Base-by-base conservation (phyloP, 2,888 invertebrate species). In the Idaea dimidiata region DNA sequence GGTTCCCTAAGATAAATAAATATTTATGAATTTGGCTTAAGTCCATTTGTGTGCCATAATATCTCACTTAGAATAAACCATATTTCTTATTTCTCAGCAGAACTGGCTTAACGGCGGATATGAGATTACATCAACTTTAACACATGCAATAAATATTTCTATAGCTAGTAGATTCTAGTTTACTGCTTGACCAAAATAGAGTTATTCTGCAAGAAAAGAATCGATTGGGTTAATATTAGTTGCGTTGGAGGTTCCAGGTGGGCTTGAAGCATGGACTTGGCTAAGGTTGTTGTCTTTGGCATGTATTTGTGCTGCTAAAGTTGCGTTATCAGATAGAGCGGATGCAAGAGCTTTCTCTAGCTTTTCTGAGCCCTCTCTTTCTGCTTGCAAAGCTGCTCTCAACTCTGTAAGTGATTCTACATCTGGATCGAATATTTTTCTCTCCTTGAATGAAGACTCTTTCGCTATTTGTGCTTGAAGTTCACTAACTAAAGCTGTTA, bases 201-300 rank as follows among this genome's bases (percentile, higher is more conserved):
- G 62, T 79, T 81, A 89, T 60, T 91, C 89, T 59, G 90, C 89
- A 64, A 92, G 79, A 66, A 91, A 91, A 7, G 82, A 84, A 69
- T 91, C 89, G 60, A 92, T 86, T 0, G 88, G 84, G 61, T 81
- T 83, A 62, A 86, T 82, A 59, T 83, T 83, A 6, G 77, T 77
- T 3, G 70, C 54, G 32, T 65, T 66, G 43, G 73, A 63, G 17
- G 75, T 67, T 2, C 74, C 70, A 53, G 74, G 72, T 5, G 72
- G 66, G 3, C 76, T 75, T 1, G 76, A 59, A 2, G 64, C 66
- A 31, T 66, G 67, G 18, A 57, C 63, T 64, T 72, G 68, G 33
- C 70, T 72, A 57, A 63, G 14, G 33, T 66, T 59, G 4, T 83
- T 82, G 60, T 88, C 89, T 31, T 66, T 70, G 4, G 72, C 70